These are phyloP conservation scores for Eupleurogrammus muticus DNA, from an alignment of 2,797 vertebrate species.

Conservation along the genomic window DNA sequence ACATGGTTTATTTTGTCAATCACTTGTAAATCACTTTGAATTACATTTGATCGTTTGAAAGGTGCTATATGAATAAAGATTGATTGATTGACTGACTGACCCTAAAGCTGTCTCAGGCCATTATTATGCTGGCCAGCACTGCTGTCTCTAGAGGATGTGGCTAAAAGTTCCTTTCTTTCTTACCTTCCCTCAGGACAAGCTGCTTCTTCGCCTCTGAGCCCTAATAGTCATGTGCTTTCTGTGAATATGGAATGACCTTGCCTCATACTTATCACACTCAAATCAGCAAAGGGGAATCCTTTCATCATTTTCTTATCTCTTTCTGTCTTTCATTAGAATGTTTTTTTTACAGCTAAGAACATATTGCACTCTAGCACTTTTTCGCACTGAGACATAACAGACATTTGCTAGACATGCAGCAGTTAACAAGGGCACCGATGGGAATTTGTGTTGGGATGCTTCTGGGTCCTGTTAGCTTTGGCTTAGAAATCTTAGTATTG, in stretches of 20 bases:
- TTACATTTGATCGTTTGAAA: too few relatives aligned
- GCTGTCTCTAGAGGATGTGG: constrained; percentile 30
- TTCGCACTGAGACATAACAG: constrained; percentile 14
- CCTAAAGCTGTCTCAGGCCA: constrained; percentile 31
- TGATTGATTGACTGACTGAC: constrained; percentile 22
- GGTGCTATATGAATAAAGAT: too few relatives aligned
- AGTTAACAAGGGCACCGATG: too few relatives aligned
- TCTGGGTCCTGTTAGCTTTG: too few relatives aligned
- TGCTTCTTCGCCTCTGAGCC: constrained; percentile 47
- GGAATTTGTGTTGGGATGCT: too few relatives aligned
- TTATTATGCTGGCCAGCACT: constrained; percentile 9
- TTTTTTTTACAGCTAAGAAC: constrained; percentile 34
- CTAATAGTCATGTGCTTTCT: constrained; percentile 66
- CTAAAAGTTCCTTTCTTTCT: constrained; percentile 31
- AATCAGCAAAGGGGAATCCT: constrained; percentile 62
- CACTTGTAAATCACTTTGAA: too few relatives aligned
- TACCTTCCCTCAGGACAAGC: constrained; percentile 54
- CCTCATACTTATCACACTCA: constrained; percentile 66
- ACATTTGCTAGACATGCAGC: constrained; percentile 18
- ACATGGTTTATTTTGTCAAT: too few relatives aligned
- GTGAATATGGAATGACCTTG: constrained; percentile 70
- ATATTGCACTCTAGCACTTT: constrained; percentile 30
- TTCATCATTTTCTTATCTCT: constrained; percentile 40
- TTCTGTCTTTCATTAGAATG: constrained; percentile 36
- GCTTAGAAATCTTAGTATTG: too few relatives aligned